These are phyloP conservation scores for Notamacropus eugenii DNA, from an alignment of 2,797 vertebrate species.

Conservation along the genomic window DNA sequence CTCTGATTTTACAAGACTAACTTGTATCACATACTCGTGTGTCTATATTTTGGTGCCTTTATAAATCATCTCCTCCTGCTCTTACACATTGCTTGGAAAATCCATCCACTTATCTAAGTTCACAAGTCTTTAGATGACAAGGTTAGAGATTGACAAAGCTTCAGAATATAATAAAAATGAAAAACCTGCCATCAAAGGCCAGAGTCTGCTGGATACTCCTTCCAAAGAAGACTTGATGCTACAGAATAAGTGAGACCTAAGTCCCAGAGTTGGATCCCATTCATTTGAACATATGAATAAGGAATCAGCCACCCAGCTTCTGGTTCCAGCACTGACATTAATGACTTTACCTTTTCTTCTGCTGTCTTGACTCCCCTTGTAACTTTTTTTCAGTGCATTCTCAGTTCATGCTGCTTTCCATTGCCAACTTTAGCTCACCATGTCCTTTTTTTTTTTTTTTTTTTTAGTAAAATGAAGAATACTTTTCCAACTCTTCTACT, in stretches of 20 bases:
- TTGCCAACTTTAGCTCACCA: not conserved
- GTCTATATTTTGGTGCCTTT: too few species aligned
- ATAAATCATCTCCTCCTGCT: too few species aligned
- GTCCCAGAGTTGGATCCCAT: not conserved
- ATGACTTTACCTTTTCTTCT: not conserved
- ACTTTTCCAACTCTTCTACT: not conserved
- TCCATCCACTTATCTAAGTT: too few species aligned
- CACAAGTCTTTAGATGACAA: not conserved
- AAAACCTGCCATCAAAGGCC: not conserved
- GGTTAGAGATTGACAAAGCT: not conserved
- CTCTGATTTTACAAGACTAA: too few species aligned
- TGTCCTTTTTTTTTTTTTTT: not conserved
- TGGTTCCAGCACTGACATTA: not conserved
- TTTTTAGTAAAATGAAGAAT: not conserved
- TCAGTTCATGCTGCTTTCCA: not conserved
- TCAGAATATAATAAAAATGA: not conserved
- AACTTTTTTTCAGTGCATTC: not conserved
- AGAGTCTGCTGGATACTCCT: not conserved
- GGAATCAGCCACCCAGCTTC: not conserved
- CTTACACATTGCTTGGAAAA: too few species aligned
- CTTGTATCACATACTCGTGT: too few species aligned
- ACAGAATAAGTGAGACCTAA: not conserved
- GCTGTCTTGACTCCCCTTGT: not conserved
- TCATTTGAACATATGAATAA: not conserved
- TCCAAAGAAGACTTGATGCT: not conserved